Evolutionary conservation across 2,113 vertebrate genomes (phyloP), one percentile per base, ranked within the genome.

Genomic region (Onychostoma macrolepis): DNA sequence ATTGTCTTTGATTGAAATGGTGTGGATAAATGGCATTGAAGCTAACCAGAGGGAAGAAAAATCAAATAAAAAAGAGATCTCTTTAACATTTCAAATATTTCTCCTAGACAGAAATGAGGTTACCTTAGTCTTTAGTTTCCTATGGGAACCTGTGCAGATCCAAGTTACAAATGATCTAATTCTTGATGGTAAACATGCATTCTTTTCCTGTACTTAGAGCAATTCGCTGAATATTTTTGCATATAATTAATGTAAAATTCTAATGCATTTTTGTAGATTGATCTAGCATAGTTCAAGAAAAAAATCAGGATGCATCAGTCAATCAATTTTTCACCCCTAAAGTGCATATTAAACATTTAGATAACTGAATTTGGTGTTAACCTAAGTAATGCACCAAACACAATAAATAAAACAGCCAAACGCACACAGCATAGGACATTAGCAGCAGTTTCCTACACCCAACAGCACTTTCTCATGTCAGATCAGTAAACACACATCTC

Each of bases 401-500:
- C n/a, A 75, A 15, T 26, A 45, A 75, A 45, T 45, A 26, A 72
- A 38, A 24, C 9, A 38, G 67, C 67, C 30, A 9, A 71, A 71
- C 17, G 10, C 69, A 67, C 28, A 58, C 6, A 24, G 53, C 53
- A 56, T 56, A 17, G 6, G 21, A 56, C 53, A 56, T 9, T 56
- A 56, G 53, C 56, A 21, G 8, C 53, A 38, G 78, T 80, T 38
- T 0, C 30, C 77, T 21, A 53, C 50, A 53, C 30, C 58, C 80
- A 67, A n/a, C 74, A 67, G 13, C 41, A 36, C 41, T 33, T 17
- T 80, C 80, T 58, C 26, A 53, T 69, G 63, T 71, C 10, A 75
- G 79, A 61, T 36, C 36, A 56, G 41, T 26, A 33, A 80, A 61
- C 78, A 80, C 30, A 72, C 8, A 6, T 61, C 78, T 81, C 26